Conservation (phyloP, 2,797 vertebrate genomes). For the Gorsachius magnificus region DNA sequence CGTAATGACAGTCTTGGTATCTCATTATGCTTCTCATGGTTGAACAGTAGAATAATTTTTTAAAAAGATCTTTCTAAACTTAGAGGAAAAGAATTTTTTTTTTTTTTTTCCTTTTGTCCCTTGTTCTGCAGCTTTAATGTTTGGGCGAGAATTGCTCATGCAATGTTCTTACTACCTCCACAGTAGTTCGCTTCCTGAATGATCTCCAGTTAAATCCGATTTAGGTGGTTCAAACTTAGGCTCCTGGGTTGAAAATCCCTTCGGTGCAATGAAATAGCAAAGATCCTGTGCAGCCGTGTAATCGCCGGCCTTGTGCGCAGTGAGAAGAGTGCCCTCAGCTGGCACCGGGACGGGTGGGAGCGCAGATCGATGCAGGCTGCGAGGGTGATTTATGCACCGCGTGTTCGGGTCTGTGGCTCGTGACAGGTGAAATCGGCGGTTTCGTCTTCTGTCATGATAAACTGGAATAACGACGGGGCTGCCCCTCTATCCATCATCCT, state of each 20-base stretch:
- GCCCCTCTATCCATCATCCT: neutral
- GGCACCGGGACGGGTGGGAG: neutral
- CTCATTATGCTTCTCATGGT: neutral
- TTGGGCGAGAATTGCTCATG: too few species aligned
- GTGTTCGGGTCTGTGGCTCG: fast-evolving
- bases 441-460: neutral
- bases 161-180: neutral
- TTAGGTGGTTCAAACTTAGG: fast-evolving
- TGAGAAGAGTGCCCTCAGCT: neutral
- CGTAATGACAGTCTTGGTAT: neutral
- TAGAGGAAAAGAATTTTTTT: neutral
- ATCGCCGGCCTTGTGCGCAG: neutral
- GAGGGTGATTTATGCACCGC: fast-evolving
- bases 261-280: neutral
- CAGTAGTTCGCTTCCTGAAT: neutral
- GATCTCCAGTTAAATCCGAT: neutral
- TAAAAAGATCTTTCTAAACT: neutral
- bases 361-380: fast-evolving
- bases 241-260: neutral
- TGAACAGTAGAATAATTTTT: neutral
- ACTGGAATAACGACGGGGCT: neutral
- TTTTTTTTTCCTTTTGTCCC: neutral
- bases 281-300: neutral
- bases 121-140: neutral
- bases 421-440: neutral